Evolutionary conservation across 2,113 vertebrate genomes (phyloP).

Genomic region (Hiodon alosoides): DNA sequence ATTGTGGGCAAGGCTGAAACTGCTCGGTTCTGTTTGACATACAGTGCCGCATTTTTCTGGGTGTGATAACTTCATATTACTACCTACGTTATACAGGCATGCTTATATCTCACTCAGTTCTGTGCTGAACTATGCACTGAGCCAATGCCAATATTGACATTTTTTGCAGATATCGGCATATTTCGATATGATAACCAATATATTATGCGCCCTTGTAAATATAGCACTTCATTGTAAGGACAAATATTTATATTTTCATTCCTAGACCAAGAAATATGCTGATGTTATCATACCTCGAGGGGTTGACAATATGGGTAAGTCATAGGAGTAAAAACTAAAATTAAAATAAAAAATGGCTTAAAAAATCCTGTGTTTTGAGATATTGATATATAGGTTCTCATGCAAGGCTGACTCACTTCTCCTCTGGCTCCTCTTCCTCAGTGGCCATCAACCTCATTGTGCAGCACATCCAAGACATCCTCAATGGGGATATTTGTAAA

Average conservation of each 20-base stretch:
- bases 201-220: no score
- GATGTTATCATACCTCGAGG: conserved; percentile 95
- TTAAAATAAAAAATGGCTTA: not conserved
- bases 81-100: no score
- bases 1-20: no score
- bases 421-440: conserved; percentile 35
- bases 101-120: no score
- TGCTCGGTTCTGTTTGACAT: no score
- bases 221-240: not conserved
- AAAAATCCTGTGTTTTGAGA: not conserved
- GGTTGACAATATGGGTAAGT: conserved; percentile 96
- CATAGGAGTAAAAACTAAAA: not conserved
- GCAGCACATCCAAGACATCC: conserved; percentile 97
- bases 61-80: no score
- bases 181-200: no score
- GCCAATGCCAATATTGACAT: no score
- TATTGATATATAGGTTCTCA: no score
- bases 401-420: not conserved
- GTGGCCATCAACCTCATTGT: conserved; percentile 98
- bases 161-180: no score
- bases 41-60: no score
- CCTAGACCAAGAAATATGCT: conserved; percentile 93
- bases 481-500: conserved; percentile 87
- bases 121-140: no score
- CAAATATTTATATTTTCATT: conserved; percentile 24